A percentile compares a stretch with the other conserved stretches of the same genome.
phyloP scores from a whole-genome alignment of 2,888 invertebrate genomes.

The Drosophila leonis region DNA sequence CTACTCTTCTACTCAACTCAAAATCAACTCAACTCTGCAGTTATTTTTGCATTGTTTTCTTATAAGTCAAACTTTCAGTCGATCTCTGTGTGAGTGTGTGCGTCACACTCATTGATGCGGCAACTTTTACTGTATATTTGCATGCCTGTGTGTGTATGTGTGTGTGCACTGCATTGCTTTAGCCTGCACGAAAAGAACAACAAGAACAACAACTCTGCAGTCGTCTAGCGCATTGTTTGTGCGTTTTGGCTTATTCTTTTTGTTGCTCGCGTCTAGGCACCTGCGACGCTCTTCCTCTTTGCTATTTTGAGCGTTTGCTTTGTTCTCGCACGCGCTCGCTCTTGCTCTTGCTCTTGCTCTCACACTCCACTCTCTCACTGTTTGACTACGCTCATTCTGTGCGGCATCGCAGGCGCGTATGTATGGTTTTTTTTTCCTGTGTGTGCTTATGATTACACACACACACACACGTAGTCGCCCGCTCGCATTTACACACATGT shows the following conservation, averaged over 20 bases:
- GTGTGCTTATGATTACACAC: slow-evolving; percentile 22
- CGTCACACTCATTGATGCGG: slow-evolving; percentile 5
- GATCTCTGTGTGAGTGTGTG: slow-evolving; percentile 2
- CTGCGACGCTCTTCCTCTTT: slow-evolving; percentile 27
- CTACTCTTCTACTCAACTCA: neutral
- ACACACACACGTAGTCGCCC: neutral
- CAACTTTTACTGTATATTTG: neutral
- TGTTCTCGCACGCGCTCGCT: slow-evolving; percentile 33
- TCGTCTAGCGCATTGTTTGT: slow-evolving; percentile 20
- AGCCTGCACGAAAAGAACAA: slow-evolving; percentile 4
- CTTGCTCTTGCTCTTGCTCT: no score
- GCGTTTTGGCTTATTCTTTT: slow-evolving; percentile 14
- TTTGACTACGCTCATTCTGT: slow-evolving; percentile 46
- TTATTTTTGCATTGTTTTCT: slow-evolving; percentile 39
- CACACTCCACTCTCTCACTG: slow-evolving; percentile 8
- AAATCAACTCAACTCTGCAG: neutral
- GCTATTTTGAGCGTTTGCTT: slow-evolving; percentile 42
- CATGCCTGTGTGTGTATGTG: slow-evolving; percentile 12
- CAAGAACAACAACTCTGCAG: neutral
- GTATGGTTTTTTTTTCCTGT: no score
- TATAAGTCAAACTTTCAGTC: slow-evolving; percentile 8
- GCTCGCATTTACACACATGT: slow-evolving; percentile 46
- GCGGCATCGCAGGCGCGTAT: slow-evolving; percentile 20
- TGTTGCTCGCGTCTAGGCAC: slow-evolving; percentile 12
- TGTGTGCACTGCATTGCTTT: slow-evolving; percentile 38